phyloP scores from a whole-genome alignment of 2,113 vertebrate species.

The Daphoenositta chrysoptera region DNA sequence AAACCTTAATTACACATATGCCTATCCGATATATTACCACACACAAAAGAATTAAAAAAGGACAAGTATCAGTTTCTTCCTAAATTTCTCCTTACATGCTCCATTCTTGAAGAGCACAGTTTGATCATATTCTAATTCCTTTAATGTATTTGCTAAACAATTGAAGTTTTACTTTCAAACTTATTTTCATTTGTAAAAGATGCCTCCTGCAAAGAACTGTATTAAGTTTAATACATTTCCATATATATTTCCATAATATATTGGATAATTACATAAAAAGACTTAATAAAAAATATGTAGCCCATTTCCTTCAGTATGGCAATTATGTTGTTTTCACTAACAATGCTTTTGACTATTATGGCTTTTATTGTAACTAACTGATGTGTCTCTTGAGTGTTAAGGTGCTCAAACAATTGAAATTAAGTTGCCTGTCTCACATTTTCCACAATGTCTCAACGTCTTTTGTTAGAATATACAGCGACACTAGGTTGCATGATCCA shows the following conservation, averaged over 20 bases:
- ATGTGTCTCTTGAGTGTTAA: constrained; percentile 51
- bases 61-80: neutral
- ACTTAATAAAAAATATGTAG: neutral
- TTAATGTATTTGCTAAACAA: neutral
- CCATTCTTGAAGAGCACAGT: neutral
- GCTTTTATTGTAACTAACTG: constrained; percentile 41
- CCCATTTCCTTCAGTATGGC: neutral
- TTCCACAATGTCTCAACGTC: constrained; percentile 64
- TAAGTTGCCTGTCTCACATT: constrained; percentile 73
- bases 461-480: constrained; percentile 60
- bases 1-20: neutral
- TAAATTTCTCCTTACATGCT: neutral
- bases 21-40: neutral
- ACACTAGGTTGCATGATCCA: constrained; percentile 61
- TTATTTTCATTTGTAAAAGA: neutral
- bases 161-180: neutral
- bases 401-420: constrained; percentile 71
- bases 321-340: constrained; percentile 5
- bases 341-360: constrained; percentile 13
- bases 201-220: neutral
- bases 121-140: neutral
- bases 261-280: neutral
- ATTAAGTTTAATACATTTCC: too few relatives aligned
- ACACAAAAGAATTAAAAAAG: neutral
- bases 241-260: neutral